phyloP scores from a whole-genome alignment of 2,797 vertebrate species.

The Pogoniulus pusillus region DNA sequence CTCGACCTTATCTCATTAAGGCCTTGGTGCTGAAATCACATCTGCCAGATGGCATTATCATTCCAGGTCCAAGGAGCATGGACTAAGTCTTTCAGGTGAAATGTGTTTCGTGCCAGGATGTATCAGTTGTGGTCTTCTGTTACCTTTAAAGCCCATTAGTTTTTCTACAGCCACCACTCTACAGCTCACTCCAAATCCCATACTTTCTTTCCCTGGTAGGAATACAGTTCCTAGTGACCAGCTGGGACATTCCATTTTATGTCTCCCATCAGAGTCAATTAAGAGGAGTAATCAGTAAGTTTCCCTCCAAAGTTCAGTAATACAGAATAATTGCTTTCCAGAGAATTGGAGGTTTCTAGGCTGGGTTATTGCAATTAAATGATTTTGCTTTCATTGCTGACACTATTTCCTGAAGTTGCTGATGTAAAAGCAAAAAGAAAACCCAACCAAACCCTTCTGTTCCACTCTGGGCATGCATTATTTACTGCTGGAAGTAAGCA shows the following conservation, averaged over 20 bases:
- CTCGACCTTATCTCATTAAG: slow-evolving; percentile 31
- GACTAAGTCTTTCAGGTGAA: slow-evolving; percentile 43
- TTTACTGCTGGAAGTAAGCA: neutral
- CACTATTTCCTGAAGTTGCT: neutral
- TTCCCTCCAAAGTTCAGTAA: neutral
- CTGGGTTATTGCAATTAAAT: neutral
- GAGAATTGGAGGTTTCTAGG: neutral
- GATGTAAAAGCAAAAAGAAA: neutral
- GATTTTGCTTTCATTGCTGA: neutral
- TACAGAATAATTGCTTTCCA: neutral
- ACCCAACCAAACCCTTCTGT: neutral
- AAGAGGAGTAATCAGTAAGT: neutral
- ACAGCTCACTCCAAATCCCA: neutral
- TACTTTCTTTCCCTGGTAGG: neutral
- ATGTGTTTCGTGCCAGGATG: slow-evolving; percentile 16
- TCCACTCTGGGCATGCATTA: neutral
- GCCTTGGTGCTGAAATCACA: slow-evolving; percentile 29
- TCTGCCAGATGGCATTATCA: slow-evolving; percentile 53
- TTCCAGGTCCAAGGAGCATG: slow-evolving; percentile 9
- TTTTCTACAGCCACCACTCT: neutral
- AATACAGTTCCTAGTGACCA: neutral
- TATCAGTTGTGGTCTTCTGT: neutral
- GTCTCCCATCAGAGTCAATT: neutral
- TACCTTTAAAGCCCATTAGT: neutral
- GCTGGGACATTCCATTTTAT: neutral